These are phyloP conservation scores for Cyanistes caeruleus DNA, from an alignment of 2,113 vertebrate genomes.

Conservation along the genomic window DNA sequence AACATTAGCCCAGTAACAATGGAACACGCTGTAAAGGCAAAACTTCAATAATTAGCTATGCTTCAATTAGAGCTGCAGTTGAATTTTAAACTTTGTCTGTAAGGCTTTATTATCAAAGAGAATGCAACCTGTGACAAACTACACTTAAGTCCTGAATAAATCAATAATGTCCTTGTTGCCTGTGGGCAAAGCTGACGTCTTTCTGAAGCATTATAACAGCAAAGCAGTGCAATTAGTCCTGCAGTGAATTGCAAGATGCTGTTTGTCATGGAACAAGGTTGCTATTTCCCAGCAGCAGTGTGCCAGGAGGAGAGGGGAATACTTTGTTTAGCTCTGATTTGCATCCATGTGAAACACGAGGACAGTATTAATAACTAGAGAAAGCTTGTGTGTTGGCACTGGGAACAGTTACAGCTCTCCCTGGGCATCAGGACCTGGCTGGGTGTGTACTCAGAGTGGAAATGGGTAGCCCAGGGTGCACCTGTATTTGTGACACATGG, in stretches of 20 bases:
- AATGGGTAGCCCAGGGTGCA: not conserved
- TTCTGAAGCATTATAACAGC: not conserved
- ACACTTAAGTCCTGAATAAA: not conserved
- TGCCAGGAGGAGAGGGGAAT: not conserved
- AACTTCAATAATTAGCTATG: slow-evolving; percentile 47
- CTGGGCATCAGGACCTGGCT: not conserved
- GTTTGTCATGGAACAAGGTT: slow-evolving; percentile 21
- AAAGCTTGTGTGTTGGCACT: not conserved
- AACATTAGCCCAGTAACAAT: not conserved
- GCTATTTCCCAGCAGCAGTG: not conserved
- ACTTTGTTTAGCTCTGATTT: not conserved
- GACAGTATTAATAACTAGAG: not conserved
- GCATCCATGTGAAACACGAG: not conserved
- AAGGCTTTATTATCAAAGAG: slow-evolving; percentile 44
- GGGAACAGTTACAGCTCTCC: not conserved
- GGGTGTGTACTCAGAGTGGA: too few relatives aligned
- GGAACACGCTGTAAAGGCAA: slow-evolving; percentile 4
- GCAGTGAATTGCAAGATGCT: slow-evolving; percentile 7
- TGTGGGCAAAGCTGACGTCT: slow-evolving; percentile 28
- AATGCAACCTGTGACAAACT: slow-evolving; percentile 48
- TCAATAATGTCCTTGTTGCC: slow-evolving; percentile 41
- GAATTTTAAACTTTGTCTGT: slow-evolving; percentile 25
- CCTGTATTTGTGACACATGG: accelerated
- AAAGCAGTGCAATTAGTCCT: slow-evolving; percentile 25
- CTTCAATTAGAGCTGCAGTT: slow-evolving; percentile 48